phyloP scores from a whole-genome alignment of 2,888 invertebrate genomes.

The Fragum sueziense region DNA sequence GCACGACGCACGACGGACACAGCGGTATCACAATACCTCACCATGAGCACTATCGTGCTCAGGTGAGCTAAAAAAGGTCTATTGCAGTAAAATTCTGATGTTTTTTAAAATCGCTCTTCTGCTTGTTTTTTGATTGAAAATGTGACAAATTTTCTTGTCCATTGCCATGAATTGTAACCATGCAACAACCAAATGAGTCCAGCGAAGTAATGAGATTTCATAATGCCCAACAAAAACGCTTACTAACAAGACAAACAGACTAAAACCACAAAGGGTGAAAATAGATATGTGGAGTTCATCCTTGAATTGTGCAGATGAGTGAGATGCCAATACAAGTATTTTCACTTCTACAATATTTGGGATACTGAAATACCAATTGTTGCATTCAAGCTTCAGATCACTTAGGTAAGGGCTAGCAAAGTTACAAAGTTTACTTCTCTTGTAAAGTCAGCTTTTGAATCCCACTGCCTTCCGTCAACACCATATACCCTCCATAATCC shows the following conservation, averaged over 20 bases:
- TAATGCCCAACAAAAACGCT: not conserved
- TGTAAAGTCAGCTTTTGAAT: not conserved
- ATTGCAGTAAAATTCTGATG: not conserved
- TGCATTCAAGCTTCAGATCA: not conserved
- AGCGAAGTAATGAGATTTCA: not conserved
- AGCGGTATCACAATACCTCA: not conserved
- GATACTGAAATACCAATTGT: not conserved
- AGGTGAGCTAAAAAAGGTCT: not conserved
- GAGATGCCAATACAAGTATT: not conserved
- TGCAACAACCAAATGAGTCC: not conserved
- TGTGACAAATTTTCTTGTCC: not conserved
- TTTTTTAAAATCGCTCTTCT: not conserved
- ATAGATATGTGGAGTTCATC: not conserved
- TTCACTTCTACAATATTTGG: not conserved
- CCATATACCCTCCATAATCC: conserved; percentile 21
- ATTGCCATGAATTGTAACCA: not conserved
- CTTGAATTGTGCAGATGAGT: not conserved
- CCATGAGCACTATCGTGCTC: not conserved
- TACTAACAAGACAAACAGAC: too few relatives aligned
- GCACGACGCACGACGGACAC: too few relatives aligned
- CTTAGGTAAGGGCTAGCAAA: not conserved
- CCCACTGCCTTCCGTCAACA: conserved; percentile 29
- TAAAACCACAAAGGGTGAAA: too few relatives aligned
- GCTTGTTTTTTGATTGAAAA: not conserved
- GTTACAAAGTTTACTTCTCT: conserved; percentile 25